Base-by-base conservation (phyloP, 2,888 invertebrate species). In the Caprella mutica region DNA sequence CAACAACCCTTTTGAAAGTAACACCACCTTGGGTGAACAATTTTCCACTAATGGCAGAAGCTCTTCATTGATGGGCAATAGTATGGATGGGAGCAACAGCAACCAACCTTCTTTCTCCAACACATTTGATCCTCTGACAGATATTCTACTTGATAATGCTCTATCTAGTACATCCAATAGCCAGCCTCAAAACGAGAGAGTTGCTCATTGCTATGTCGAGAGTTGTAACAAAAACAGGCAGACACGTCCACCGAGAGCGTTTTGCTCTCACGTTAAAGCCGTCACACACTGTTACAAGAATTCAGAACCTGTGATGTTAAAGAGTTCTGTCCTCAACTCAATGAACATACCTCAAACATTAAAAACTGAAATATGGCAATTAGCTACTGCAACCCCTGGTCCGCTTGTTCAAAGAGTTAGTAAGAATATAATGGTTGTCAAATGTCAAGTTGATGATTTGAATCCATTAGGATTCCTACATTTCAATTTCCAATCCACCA, bases 391-490 rank as follows among this genome's bases (percentile, higher is more conserved):
- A 69, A 71, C 72, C 5, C 77, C 79, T 3, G 77, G 79, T 4
- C 81, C 81, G 0, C 71, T 84, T 19, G 83, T 84, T 3, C 84
- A 85, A 71, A 74, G 82, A 66, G 80, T 84, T 26, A 81, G 83
- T 1, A 81, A 81, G 69, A 79, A 78, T 68, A 80, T 82, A 33
- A 80, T 84, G 80, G 83, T 80, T 48, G 82, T 84, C 1, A 82
- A 81, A 69, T 83, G 83, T 69, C 79, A 80, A 70, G 77, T 78
- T 8, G 79, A 78, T 52, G 76, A 78, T 0, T 80, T 80, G 65
- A 80, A 83, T 69, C 83, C 83, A 1, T 74, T 84, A 23, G 84
- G 84, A 9, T 83, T 81, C 70, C 73, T 84, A 33, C 84, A 85
- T 71, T 80, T 82, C 69, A 78, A 80, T 82, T 68, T 77, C 77